Percentiles rank a stretch among this genome's conserved stretches.
Conservation (phyloP, 2,797 vertebrate species). For the Spheniscus humboldti region DNA sequence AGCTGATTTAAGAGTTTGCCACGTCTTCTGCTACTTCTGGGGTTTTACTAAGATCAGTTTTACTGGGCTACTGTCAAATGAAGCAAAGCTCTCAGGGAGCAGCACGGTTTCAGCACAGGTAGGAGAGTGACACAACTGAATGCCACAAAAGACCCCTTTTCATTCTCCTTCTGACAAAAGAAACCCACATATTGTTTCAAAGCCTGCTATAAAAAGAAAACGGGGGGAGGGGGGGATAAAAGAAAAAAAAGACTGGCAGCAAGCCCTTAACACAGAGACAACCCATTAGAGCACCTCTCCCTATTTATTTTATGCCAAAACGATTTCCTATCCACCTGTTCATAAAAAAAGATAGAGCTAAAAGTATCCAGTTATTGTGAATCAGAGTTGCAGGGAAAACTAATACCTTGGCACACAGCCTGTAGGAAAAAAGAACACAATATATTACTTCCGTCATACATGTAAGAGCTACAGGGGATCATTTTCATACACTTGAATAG, state of each 20-base stretch:
- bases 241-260: background rate
- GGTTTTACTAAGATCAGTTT: background rate
- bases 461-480: slow-evolving; percentile 12
- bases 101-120: background rate
- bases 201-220: background rate
- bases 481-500: background rate
- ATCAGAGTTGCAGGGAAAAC: background rate
- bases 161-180: background rate
- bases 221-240: no score
- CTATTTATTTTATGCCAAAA: slow-evolving; percentile 20
- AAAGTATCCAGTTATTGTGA: slow-evolving; percentile 23
- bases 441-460: slow-evolving; percentile 26
- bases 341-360: background rate
- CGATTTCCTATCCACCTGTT: slow-evolving; percentile 28
- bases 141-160: background rate
- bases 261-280: background rate
- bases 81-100: background rate
- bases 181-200: background rate
- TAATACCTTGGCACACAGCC: slow-evolving; percentile 2
- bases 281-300: background rate
- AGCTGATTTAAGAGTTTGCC: background rate
- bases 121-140: background rate
- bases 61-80: background rate
- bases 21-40: background rate
- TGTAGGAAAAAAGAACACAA: slow-evolving; percentile 18